Percentiles rank a stretch among this genome's conserved stretches.
Evolutionary conservation across 2,113 vertebrate genomes (phyloP).

Genomic region (Macheiramphus alcinus): DNA sequence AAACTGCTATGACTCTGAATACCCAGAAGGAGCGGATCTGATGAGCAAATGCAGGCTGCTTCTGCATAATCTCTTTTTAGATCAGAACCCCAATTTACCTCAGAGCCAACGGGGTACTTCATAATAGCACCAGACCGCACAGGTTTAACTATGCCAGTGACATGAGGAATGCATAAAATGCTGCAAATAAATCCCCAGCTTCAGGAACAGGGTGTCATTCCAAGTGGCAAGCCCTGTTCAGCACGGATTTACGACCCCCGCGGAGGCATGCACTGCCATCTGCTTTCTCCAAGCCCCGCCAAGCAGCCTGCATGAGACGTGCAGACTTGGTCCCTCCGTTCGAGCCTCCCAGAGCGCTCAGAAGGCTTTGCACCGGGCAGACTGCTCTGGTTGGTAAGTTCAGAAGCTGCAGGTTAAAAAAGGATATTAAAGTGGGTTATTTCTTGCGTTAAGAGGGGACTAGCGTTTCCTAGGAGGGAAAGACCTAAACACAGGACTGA

Average conservation of each 20-base stretch:
- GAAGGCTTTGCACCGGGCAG: background rate
- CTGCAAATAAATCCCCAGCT: background rate
- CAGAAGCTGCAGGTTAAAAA: background rate
- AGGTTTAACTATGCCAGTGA: background rate
- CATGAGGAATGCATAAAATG: background rate
- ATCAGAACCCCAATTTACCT: background rate
- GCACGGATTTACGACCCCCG: background rate
- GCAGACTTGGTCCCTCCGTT: background rate
- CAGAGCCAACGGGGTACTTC: background rate
- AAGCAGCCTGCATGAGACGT: background rate
- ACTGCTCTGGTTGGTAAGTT: background rate
- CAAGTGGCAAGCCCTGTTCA: background rate
- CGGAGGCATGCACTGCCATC: background rate
- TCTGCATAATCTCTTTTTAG: background rate
- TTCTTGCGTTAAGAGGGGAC: background rate
- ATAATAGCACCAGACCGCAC: background rate
- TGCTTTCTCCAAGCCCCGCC: background rate
- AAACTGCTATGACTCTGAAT: background rate
- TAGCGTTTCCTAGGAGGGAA: background rate
- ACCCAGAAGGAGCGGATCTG: conserved; percentile 1
- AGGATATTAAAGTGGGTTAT: background rate
- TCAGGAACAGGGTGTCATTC: background rate
- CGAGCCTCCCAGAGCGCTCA: background rate
- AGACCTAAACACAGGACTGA: background rate
- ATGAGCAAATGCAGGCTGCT: background rate